Percentiles rank a stretch among this genome's conserved stretches.
Evolutionary conservation across 2,888 invertebrate genomes (phyloP).

Genomic region (Trachelus troglodyta): DNA sequence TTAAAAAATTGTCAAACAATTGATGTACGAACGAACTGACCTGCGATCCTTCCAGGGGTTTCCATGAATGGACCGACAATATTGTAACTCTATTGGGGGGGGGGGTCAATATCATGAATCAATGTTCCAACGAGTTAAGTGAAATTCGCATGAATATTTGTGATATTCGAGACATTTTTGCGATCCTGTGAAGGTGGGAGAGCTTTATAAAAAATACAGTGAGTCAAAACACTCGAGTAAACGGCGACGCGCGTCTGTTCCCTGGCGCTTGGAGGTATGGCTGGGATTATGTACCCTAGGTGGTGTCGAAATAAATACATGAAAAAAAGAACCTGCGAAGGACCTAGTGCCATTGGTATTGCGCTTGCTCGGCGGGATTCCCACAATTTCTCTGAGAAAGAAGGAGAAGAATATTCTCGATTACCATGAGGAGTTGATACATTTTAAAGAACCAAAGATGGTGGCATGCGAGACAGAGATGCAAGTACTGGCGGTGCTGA

Average conservation of each 20-base stretch:
- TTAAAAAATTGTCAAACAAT: background rate
- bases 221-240: background rate
- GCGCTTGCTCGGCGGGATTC: conserved; percentile 9
- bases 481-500: background rate
- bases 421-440: background rate
- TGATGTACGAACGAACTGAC: background rate
- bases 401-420: background rate
- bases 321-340: background rate
- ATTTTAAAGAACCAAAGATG: background rate
- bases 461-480: background rate
- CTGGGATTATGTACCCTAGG: background rate
- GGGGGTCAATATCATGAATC: background rate
- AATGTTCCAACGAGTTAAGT: background rate
- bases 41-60: background rate
- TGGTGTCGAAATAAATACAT: background rate
- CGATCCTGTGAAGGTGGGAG: no score
- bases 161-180: background rate
- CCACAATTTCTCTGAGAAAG: conserved; percentile 8
- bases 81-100: no score
- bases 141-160: background rate
- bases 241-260: background rate
- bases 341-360: conserved; percentile 20
- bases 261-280: background rate
- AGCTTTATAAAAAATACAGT: background rate
- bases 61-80: background rate